phyloP scores from a whole-genome alignment of 2,113 vertebrate species.

The Phycodurus eques region DNA sequence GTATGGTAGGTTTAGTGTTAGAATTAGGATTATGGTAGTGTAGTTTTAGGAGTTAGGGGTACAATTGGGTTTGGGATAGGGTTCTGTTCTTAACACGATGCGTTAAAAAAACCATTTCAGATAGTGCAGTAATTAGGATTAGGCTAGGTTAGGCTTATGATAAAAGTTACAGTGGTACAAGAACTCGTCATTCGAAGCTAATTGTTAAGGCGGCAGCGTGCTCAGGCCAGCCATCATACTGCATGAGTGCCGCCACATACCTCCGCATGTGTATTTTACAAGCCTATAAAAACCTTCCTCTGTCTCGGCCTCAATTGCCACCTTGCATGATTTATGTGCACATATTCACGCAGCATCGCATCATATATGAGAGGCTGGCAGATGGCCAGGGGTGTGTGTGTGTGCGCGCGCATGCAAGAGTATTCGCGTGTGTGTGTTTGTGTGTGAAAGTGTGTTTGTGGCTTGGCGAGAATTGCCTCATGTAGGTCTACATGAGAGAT shows the following conservation, averaged over 20 bases:
- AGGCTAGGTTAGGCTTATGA: neutral
- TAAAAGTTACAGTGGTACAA: neutral
- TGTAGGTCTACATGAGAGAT: constrained; percentile 55
- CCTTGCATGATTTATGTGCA: constrained; percentile 71
- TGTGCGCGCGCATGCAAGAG: constrained; percentile 5
- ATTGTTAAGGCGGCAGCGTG: constrained; percentile 62
- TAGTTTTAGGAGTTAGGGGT: too few species aligned
- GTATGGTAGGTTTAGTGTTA: too few species aligned
- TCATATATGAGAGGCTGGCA: constrained; percentile 66
- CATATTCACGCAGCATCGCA: constrained; percentile 59
- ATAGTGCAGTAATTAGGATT: neutral
- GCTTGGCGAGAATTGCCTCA: constrained; percentile 14
- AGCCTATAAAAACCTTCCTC: constrained; percentile 69
- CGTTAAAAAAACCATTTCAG: too few species aligned
- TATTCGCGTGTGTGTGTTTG: constrained; percentile 4
- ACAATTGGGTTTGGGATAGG: too few species aligned
- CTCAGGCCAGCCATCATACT: constrained; percentile 56
- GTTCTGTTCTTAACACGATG: too few species aligned
- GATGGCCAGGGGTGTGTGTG: constrained; percentile 57
- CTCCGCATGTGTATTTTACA: constrained; percentile 72
- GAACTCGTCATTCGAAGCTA: constrained; percentile 47
- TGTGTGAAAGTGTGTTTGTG: neutral
- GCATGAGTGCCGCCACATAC: constrained; percentile 69
- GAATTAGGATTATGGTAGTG: too few species aligned
- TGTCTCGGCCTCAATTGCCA: constrained; percentile 64